A percentile compares a stretch with the other conserved stretches of the same genome.
phyloP scores from a whole-genome alignment of 2,113 vertebrate species.

The Fulmarus glacialis region DNA sequence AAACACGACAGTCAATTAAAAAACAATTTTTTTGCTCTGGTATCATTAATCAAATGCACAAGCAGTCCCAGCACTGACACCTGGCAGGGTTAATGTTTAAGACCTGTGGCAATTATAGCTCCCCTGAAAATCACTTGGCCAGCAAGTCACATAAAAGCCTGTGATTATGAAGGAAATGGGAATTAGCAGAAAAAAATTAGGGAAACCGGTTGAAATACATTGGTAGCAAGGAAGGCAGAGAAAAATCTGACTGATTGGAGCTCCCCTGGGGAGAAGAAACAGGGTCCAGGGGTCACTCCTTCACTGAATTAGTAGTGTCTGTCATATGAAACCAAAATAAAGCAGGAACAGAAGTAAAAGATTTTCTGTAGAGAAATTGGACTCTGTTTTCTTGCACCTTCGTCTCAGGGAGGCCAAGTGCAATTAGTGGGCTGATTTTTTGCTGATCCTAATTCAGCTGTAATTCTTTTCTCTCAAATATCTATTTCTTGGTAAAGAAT shows the following conservation, averaged over 20 bases:
- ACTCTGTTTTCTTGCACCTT: conserved; percentile 74
- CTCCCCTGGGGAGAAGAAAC: conserved; percentile 73
- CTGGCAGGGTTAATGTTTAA: conserved; percentile 89
- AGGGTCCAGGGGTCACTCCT: conserved; percentile 82
- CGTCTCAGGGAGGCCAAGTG: conserved; percentile 78
- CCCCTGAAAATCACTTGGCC: conserved; percentile 71
- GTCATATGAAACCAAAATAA: conserved; percentile 93
- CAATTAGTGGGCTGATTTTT: conserved; percentile 86
- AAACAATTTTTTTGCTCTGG: conserved; percentile 79
- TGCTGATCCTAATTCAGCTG: conserved; percentile 21
- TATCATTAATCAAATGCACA: conserved; percentile 91
- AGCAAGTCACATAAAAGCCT: conserved; percentile 88
- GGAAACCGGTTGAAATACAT: conserved; percentile 77
- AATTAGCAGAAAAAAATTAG: conserved; percentile 91
- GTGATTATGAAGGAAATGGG: conserved; percentile 95
- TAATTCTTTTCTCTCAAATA: conserved; percentile 83
- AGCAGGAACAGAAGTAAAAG: conserved; percentile 85
- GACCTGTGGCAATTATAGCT: conserved; percentile 88
- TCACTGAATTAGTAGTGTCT: conserved; percentile 90
- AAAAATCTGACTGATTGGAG: conserved; percentile 86
- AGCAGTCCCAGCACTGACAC: conserved; percentile 89
- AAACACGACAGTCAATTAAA: conserved; percentile 76
- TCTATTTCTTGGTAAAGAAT: conserved; percentile 51
- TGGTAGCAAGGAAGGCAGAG: conserved; percentile 75
- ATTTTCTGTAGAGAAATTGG: conserved; percentile 77